Evolutionary conservation across 1,140 invertebrate species (phyloP), one percentile per base, ranked within the genome.

Genomic region (Brachionus manjavacas): DNA sequence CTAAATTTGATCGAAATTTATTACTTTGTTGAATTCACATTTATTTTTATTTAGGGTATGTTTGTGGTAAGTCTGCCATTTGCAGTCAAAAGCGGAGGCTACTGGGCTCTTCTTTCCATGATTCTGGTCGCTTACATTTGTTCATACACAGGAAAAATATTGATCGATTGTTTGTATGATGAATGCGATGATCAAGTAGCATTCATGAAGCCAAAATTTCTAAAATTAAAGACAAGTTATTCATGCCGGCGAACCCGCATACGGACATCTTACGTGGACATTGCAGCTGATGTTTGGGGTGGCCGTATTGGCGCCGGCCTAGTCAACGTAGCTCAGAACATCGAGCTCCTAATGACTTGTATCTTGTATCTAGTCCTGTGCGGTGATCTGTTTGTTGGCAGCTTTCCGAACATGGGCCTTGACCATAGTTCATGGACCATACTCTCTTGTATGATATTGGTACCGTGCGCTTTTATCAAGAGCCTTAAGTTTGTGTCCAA

Each of bases 21-120:
- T 35, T 35, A 4, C 31, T 7, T 35, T 35, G 31, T 4, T 6
- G 7, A 35, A 35, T 35, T n/a, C 31, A 14, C 0, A 25, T 39
- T 39, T 72, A 6, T n/a, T 72, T 72, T 20, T 35, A 20, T 72
- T 4, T 91, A 98, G 95, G 98, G 98, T 64, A 99, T 99, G 97
- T 99, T 99, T 89, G 96, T 99, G 86, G 97, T 99, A 0, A 97
- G 96, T 7, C 91, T 99, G 84, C 98, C 98, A 3, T 99, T 98
- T 87, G 96, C 97, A 0, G 97, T 99, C 0, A 91, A 96, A 1
- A 95, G 97, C 85, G 98, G 98, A 12, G 98, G 98, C 60, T 99
- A 99, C 91, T 99, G 96, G 96, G 96, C 97, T 8, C 94, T 99
- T 20, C 92, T 94, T n/a, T 95, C 97, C 4, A 97, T 99, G 94